Evolutionary conservation across 2,797 vertebrate genomes (phyloP).

Genomic region (Acipenser transmontanus): DNA sequence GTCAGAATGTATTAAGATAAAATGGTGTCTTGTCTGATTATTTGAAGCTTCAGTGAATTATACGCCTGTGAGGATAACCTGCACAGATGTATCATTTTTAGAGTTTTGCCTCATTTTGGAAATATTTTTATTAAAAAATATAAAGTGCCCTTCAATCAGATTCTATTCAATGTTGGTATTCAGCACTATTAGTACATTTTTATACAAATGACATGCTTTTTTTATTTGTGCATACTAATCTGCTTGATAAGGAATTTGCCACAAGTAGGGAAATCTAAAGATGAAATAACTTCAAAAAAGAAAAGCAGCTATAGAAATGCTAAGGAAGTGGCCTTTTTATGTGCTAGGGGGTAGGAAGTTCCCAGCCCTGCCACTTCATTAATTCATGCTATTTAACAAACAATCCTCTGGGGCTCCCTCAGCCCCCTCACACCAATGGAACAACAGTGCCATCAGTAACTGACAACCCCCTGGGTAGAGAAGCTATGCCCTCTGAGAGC

Average conservation of each 20-base stretch:
- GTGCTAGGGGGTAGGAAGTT: constrained; percentile 52
- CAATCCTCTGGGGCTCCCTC: constrained; percentile 54
- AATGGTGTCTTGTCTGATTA: too few relatives aligned
- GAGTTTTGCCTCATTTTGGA: too few relatives aligned
- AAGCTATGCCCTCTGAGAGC: constrained; percentile 53
- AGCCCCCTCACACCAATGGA: constrained; percentile 50
- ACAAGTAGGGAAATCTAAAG: constrained; percentile 51
- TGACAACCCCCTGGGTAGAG: constrained; percentile 58
- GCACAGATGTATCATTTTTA: too few relatives aligned
- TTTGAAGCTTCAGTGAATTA: too few relatives aligned
- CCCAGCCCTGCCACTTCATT: constrained; percentile 71
- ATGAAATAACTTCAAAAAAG: constrained; percentile 63
- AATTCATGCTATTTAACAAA: constrained; percentile 72
- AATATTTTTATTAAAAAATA: too few relatives aligned
- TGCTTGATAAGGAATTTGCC: constrained; percentile 56
- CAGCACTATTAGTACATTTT: too few relatives aligned
- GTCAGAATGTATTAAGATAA: too few relatives aligned
- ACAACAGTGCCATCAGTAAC: constrained; percentile 61
- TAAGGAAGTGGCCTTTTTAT: constrained; percentile 61
- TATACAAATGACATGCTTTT: constrained; percentile 6
- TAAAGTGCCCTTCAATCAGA: too few relatives aligned
- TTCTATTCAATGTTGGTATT: too few relatives aligned
- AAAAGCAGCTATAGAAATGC: constrained; percentile 60
- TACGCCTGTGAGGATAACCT: too few relatives aligned
- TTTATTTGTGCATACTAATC: constrained; percentile 37